Percentiles rank a stretch among this genome's conserved stretches.
Evolutionary conservation across 1,140 invertebrate species (phyloP).

Genomic region (Philopotamus ludificatus): DNA sequence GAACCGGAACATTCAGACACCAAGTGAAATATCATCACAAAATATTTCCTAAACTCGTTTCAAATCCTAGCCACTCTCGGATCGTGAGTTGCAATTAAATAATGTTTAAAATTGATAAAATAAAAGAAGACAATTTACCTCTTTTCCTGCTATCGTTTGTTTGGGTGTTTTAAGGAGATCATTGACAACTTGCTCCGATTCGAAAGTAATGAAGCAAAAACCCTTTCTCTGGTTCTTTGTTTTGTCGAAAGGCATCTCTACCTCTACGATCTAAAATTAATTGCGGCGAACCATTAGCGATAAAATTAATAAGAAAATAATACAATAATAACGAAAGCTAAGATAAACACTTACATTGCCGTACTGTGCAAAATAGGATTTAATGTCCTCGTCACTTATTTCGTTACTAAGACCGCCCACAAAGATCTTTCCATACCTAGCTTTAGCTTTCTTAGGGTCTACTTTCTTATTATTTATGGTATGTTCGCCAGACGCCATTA

Average conservation of each 20-base stretch:
- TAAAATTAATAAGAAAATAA: conserved; percentile 23
- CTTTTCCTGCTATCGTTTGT: conserved; percentile 89
- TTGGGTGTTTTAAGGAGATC: conserved; percentile 87
- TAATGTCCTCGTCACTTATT: conserved; percentile 89
- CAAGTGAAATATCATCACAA: conserved; percentile 32
- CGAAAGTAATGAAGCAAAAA: conserved; percentile 94
- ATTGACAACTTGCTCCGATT: conserved; percentile 89
- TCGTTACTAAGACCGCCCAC: conserved; percentile 89
- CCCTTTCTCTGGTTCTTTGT: conserved; percentile 93
- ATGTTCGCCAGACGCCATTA: conserved; percentile 81
- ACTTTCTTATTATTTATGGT: conserved; percentile 92
- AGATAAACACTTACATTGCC: conserved; percentile 70
- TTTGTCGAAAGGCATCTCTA: conserved; percentile 96
- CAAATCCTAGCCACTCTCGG: no score
- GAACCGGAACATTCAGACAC: conserved; percentile 29
- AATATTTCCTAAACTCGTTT: no score
- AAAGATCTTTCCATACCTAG: conserved; percentile 91
- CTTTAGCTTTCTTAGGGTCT: conserved; percentile 93
- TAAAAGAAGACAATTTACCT: conserved; percentile 56
- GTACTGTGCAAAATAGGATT: conserved; percentile 85
- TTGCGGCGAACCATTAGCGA: no score
- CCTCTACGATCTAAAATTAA: conserved; percentile 78
- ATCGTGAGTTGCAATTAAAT: no score
- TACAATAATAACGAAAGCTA: conserved; percentile 2
- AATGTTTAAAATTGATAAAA: not conserved